These are phyloP conservation scores for Nymphalis urticae DNA, from an alignment of 2,888 invertebrate species.

Conservation along the genomic window DNA sequence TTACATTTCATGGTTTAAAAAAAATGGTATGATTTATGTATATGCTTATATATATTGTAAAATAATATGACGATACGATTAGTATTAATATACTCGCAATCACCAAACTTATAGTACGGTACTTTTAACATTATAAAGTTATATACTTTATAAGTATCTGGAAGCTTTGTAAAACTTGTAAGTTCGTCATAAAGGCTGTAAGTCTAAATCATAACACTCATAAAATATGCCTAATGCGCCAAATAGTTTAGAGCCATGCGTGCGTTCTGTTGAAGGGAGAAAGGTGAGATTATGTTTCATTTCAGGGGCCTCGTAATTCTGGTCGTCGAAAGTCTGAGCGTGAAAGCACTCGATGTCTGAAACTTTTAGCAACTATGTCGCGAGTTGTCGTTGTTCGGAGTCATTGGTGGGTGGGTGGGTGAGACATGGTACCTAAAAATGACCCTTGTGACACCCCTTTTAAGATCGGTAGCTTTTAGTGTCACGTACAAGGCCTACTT, in stretches of 20 bases:
- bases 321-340: conserved; percentile 59
- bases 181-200: conserved; percentile 61
- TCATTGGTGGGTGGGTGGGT: conserved; percentile 62
- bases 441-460: conserved; percentile 67
- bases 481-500: conserved; percentile 47
- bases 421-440: conserved; percentile 62
- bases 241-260: conserved; percentile 46
- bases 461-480: conserved; percentile 69
- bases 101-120: not conserved
- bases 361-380: conserved; percentile 77
- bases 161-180: conserved; percentile 48
- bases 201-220: conserved; percentile 68
- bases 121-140: not conserved
- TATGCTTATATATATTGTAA: no score
- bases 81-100: no score
- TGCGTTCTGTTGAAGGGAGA: conserved; percentile 35
- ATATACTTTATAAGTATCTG: conserved; percentile 42
- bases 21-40: no score
- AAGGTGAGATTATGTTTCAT: conserved; percentile 38
- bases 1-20: not conserved
- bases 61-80: no score
- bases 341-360: conserved; percentile 76
- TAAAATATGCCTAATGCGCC: conserved; percentile 47
- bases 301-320: conserved; percentile 45
- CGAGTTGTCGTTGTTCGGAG: conserved; percentile 61